Percentiles rank a stretch among this genome's conserved stretches.
Evolutionary conservation across 2,113 vertebrate genomes (phyloP).

Genomic region (Egretta garzetta): DNA sequence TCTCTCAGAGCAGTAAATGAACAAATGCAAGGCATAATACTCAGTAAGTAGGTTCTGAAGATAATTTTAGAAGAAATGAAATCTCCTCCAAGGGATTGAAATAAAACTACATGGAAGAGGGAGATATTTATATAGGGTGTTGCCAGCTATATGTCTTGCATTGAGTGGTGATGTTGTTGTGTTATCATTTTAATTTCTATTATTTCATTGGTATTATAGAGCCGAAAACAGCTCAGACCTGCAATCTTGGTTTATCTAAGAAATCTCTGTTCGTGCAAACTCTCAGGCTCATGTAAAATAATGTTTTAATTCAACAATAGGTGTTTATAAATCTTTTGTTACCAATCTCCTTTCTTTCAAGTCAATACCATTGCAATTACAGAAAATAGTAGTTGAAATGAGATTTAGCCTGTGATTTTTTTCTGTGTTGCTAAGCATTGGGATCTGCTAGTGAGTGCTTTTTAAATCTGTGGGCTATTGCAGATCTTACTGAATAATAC

Average conservation of each 20-base stretch:
- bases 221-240: background rate
- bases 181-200: background rate
- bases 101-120: background rate
- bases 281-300: background rate
- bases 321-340: background rate
- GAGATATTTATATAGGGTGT: background rate
- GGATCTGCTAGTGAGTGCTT: background rate
- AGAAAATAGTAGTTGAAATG: background rate
- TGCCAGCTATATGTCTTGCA: background rate
- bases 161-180: background rate
- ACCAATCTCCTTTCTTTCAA: background rate
- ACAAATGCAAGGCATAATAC: background rate
- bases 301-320: background rate
- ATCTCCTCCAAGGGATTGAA: background rate
- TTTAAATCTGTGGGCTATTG: background rate
- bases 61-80: background rate
- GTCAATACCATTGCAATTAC: background rate
- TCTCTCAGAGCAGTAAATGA: background rate
- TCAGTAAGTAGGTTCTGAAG: background rate
- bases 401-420: background rate
- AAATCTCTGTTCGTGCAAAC: background rate
- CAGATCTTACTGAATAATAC: background rate
- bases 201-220: background rate
- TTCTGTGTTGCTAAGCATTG: background rate
- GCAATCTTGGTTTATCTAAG: background rate